Conservation (phyloP, 2,113 vertebrate species). For the Macaca mulatta region DNA sequence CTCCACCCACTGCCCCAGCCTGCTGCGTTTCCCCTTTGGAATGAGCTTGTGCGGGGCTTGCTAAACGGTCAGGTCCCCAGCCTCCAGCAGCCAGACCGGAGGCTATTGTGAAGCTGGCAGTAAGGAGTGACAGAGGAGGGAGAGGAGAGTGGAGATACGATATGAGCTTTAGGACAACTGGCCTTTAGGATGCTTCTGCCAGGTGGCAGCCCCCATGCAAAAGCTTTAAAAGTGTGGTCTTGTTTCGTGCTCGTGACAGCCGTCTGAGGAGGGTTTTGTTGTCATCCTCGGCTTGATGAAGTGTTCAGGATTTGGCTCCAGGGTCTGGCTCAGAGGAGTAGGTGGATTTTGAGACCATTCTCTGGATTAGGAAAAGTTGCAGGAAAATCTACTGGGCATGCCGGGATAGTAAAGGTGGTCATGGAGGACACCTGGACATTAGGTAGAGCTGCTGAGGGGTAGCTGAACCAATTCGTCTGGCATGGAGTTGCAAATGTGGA, state of each 20-base stretch:
- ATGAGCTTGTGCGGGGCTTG: background rate
- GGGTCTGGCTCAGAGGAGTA: background rate
- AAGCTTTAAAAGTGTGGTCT: background rate
- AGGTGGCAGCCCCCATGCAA: background rate
- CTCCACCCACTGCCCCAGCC: background rate
- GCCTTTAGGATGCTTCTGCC: too few species aligned
- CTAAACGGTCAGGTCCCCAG: rapidly evolving
- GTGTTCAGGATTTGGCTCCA: background rate
- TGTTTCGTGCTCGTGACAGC: background rate
- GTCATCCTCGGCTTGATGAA: background rate
- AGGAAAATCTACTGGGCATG: background rate
- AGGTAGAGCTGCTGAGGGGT: background rate
- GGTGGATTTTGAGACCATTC: background rate
- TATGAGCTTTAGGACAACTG: background rate
- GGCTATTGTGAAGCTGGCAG: background rate
- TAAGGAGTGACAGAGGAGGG: background rate
- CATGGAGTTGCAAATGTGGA: background rate
- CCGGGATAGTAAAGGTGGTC: background rate
- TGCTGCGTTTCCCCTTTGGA: background rate
- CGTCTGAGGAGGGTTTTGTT: background rate
- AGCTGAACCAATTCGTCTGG: background rate
- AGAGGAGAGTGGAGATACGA: background rate
- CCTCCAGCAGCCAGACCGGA: background rate
- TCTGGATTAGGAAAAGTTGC: background rate
- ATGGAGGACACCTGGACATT: background rate